These are phyloP conservation scores for Mizuhopecten yessoensis DNA, from an alignment of 1,140 invertebrate species.

Conservation along the genomic window DNA sequence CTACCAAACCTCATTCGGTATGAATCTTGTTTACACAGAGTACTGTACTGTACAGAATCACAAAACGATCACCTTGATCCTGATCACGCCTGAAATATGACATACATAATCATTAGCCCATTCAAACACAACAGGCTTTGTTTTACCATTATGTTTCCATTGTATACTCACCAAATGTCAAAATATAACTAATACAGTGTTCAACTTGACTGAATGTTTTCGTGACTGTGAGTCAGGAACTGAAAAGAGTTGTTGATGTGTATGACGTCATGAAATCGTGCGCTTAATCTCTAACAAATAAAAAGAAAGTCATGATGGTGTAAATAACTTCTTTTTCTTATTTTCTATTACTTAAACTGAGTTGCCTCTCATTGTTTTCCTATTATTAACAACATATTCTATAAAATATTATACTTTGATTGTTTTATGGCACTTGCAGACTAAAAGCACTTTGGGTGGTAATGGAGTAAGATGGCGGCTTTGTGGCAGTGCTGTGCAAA, in stretches of 20 bases:
- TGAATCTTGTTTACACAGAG: no score
- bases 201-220: not conserved
- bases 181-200: not conserved
- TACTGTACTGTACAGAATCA: no score
- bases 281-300: conserved; percentile 43
- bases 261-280: conserved; percentile 57
- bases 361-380: no score
- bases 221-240: conserved; percentile 64
- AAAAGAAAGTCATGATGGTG: not conserved
- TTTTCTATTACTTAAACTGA: not conserved
- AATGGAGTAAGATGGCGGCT: conserved; percentile 90
- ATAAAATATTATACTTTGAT: conserved; percentile 1
- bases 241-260: conserved; percentile 53
- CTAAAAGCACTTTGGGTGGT: conserved; percentile 51
- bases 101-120: not conserved
- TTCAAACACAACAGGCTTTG: not conserved
- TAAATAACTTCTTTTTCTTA: conserved; percentile 29
- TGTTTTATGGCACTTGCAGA: conserved; percentile 41
- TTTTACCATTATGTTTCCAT: not conserved
- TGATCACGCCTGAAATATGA: not conserved
- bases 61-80: not conserved
- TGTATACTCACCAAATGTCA: not conserved
- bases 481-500: conserved; percentile 97
- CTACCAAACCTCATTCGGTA: no score
- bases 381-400: not conserved